Percentiles rank a stretch among this genome's conserved stretches.
These are phyloP conservation scores for Exephanes ischioxanthus DNA, from an alignment of 2,888 invertebrate genomes.

Conservation along the genomic window DNA sequence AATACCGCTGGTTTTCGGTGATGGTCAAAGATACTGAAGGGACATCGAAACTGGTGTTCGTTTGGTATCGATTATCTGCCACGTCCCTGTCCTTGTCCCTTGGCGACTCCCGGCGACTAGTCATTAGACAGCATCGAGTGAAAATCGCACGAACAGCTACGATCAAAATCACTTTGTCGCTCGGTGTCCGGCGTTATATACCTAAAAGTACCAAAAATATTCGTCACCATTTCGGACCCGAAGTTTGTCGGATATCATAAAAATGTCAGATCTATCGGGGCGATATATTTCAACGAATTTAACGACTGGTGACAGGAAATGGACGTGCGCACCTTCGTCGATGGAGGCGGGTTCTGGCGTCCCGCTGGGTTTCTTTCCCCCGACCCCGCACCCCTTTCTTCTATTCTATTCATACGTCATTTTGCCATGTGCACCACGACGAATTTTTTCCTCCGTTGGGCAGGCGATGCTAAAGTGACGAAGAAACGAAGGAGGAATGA, in stretches of 20 bases:
- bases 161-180: not conserved
- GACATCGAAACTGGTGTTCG: not conserved
- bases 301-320: conserved; percentile 41
- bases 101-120: not conserved
- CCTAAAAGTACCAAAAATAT: not conserved
- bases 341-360: conserved; percentile 1
- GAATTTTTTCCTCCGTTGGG: conserved; percentile 18
- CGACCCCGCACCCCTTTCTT: not conserved
- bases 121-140: not conserved
- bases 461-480: not conserved
- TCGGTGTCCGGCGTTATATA: not conserved
- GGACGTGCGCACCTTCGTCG: conserved; percentile 34
- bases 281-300: conserved; percentile 52
- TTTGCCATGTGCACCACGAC: conserved; percentile 6
- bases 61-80: not conserved
- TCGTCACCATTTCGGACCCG: conserved; percentile 9
- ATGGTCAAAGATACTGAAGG: not conserved
- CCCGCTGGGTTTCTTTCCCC: conserved; percentile 1
- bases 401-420: conserved; percentile 9
- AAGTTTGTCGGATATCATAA: conserved; percentile 47
- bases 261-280: conserved; percentile 34
- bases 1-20: not conserved
- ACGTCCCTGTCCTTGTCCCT: not conserved
- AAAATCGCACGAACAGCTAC: not conserved
- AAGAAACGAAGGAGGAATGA: not conserved